Base-by-base conservation (phyloP, 2,888 invertebrate species). In the Drosophila neotestacea region DNA sequence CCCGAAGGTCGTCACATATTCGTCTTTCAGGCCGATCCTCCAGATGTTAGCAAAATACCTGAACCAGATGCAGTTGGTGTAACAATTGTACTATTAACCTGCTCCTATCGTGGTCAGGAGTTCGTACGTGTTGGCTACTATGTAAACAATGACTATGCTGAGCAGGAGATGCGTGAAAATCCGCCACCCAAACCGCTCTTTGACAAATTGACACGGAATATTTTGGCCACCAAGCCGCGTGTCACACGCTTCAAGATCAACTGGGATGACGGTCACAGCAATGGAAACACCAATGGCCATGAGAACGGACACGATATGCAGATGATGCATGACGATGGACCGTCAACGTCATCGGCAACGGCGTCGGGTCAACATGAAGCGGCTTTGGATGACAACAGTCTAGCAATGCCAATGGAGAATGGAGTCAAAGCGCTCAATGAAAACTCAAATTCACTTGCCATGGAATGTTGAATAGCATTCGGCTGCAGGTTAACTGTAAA, bases 71-170 rank as follows among this genome's bases (percentile, higher is more conserved):
- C 98, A 38, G 94, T 99, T n/a, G 99, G 99, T 11, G 99, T 99
- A 1, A 99, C 99, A 0, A 99, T 99, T 1, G 98, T 99, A 0
- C 93, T 99, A 13, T 93, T 99, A 52, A 98, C 98, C 2, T 99
- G 99, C 93, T 97, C 97, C 0, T 99, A 99, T 91, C 94, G 97
- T 79, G 95, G 95, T 7, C 98, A 97, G 91, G 99, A 99, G 93
- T 99, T 99, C 92, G 98, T 99, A 2, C 94, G 99, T 69, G 98
- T 99, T 3, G 99, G 99, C 2, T 99, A 99, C 92, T 99, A 99
- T 91, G 99, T 99, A 64, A 99, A 99, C 91, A 99, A 99, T 90
- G 99, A 99, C 91, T 99, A 99, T 91, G 95, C 94, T 4, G 98
- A 99, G 86, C 96, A 96, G 0, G 99, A 99, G 90, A 93, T 99